phyloP scores from a whole-genome alignment of 2,888 invertebrate genomes.

The Gymnocheta viridis region DNA sequence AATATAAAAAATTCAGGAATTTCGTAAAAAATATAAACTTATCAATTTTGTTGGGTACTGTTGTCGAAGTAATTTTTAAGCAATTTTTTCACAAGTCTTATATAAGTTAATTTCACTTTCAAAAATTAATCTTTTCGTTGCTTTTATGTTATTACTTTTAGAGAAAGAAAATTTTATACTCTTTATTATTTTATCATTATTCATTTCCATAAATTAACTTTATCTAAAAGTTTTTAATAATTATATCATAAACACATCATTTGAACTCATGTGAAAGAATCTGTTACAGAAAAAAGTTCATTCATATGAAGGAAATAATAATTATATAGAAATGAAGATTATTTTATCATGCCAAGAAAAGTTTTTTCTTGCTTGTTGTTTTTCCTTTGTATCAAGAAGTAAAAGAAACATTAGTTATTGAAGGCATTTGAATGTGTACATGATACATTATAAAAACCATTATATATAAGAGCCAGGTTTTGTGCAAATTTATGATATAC shows the following conservation, averaged over 20 bases:
- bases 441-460: neutral
- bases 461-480: neutral
- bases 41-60: too few species aligned
- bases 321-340: neutral
- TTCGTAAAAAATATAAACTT: too few species aligned
- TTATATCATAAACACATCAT: slow-evolving; percentile 59
- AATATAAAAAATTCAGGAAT: too few species aligned
- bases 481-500: neutral
- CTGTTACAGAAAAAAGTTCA: slow-evolving; percentile 20
- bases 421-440: slow-evolving; percentile 9
- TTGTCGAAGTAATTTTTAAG: too few species aligned
- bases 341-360: slow-evolving; percentile 29
- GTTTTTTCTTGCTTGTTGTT: slow-evolving; percentile 3
- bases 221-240: slow-evolving; percentile 55
- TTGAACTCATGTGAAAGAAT: slow-evolving; percentile 14
- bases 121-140: too few species aligned
- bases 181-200: slow-evolving; percentile 39
- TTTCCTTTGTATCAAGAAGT: neutral
- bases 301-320: neutral
- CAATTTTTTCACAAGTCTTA: too few species aligned
- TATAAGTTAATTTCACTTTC: too few species aligned
- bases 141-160: neutral
- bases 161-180: neutral
- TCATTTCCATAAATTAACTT: slow-evolving; percentile 43
- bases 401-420: slow-evolving; percentile 43